phyloP scores from a whole-genome alignment of 2,797 vertebrate species.

The Sebastolobus altivelis region DNA sequence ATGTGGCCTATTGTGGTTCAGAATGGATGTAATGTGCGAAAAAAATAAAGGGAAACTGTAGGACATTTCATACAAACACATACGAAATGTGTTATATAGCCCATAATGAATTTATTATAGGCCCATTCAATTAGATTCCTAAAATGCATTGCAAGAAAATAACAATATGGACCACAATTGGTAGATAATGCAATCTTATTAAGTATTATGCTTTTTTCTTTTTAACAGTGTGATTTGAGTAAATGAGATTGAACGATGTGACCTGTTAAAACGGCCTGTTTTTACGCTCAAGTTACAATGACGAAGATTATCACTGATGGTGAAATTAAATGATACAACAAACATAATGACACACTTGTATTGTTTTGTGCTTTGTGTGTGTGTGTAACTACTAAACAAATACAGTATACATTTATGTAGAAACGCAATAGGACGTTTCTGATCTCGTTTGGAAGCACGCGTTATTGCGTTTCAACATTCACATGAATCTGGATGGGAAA shows the following conservation, averaged over 20 bases:
- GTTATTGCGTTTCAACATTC: background rate
- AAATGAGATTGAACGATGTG: background rate
- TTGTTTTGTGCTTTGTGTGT: conserved; percentile 3
- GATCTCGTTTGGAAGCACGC: background rate
- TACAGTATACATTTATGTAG: background rate
- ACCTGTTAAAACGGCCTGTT: background rate
- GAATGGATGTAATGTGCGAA: background rate
- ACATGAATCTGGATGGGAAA: background rate
- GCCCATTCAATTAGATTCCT: background rate
- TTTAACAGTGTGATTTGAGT: conserved; percentile 10
- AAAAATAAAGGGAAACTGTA: background rate
- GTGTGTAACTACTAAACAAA: conserved; percentile 3
- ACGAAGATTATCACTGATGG: background rate
- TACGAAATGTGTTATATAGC: background rate
- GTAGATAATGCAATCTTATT: background rate
- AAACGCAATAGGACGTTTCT: background rate
- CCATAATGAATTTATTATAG: background rate
- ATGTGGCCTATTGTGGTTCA: background rate
- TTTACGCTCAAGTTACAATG: conserved; percentile 16
- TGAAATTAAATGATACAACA: conserved; percentile 43
- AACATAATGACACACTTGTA: conserved; percentile 13
- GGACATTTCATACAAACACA: background rate
- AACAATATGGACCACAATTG: background rate
- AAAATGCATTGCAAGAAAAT: conserved; percentile 2
- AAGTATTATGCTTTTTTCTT: conserved; percentile 29